Evolutionary conservation across 2,113 vertebrate species (phyloP).

Genomic region (Salminus brasiliensis): DNA sequence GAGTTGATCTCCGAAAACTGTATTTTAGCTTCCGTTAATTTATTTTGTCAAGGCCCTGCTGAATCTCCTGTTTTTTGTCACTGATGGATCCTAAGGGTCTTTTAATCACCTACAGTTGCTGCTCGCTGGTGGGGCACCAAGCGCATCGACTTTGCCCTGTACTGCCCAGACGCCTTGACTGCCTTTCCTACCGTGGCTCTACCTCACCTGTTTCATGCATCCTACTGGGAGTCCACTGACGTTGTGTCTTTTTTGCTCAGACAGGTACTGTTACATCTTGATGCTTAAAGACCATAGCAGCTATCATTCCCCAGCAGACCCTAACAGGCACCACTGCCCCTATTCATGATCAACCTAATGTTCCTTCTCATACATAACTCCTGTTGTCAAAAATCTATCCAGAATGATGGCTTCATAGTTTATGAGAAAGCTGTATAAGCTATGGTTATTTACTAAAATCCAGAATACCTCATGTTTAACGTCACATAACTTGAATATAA

Average conservation of each 20-base stretch:
- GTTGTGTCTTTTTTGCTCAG: slow-evolving; percentile 93
- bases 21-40: neutral
- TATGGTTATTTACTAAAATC: no score
- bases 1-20: neutral
- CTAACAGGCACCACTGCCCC: neutral
- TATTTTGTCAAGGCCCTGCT: neutral
- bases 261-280: slow-evolving; percentile 78
- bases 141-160: slow-evolving; percentile 93
- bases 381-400: no score
- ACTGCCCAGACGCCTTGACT: slow-evolving; percentile 91
- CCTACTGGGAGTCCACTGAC: slow-evolving; percentile 97
- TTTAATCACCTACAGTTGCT: slow-evolving; percentile 77
- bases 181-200: slow-evolving; percentile 94
- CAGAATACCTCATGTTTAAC: no score
- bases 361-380: no score
- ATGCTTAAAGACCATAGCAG: neutral
- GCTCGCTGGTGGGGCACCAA: slow-evolving; percentile 97
- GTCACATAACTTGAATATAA: no score
- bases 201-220: slow-evolving; percentile 96
- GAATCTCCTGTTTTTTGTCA: neutral
- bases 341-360: no score
- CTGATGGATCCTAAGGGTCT: slow-evolving; percentile 26
- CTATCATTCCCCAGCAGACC: neutral
- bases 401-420: no score
- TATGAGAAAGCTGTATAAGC: no score